A percentile compares a stretch with the other conserved stretches of the same genome.
Evolutionary conservation across 2,113 vertebrate genomes (phyloP).

Genomic region (Platysteira castanea): DNA sequence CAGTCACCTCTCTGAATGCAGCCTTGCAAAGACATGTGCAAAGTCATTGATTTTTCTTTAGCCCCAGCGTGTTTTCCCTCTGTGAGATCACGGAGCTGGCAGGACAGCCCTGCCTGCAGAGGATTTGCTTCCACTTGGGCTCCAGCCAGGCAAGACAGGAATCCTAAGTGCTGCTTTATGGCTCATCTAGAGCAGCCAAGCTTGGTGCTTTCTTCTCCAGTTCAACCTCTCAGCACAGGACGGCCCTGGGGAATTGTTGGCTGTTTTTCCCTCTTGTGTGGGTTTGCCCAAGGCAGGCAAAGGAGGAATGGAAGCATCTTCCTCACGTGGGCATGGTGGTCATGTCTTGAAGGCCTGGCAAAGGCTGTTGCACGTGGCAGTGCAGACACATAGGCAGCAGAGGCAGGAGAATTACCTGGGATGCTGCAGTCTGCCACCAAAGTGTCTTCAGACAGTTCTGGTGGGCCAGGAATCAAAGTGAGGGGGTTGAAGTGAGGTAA

Average conservation of each 20-base stretch:
- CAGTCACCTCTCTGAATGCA: conserved; percentile 25
- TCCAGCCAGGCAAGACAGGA: conserved; percentile 16
- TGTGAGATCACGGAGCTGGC: conserved; percentile 12
- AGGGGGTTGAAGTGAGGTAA: neutral
- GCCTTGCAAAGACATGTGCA: conserved; percentile 26
- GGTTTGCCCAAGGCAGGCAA: neutral
- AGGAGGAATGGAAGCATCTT: neutral
- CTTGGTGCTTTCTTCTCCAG: neutral
- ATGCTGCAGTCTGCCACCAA: neutral
- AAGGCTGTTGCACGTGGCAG: neutral
- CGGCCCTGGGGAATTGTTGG: neutral
- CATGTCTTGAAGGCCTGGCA: neutral
- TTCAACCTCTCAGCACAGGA: neutral
- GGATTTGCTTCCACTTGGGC: conserved; percentile 41
- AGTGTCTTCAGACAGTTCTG: neutral
- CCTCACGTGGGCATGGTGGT: neutral
- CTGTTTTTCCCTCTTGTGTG: neutral
- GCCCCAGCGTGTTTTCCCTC: neutral
- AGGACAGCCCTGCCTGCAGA: conserved; percentile 23
- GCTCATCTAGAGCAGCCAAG: neutral
- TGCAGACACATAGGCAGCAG: neutral
- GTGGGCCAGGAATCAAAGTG: neutral
- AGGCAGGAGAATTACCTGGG: neutral
- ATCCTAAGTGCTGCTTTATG: neutral
- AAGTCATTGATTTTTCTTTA: conserved; percentile 50